Base-by-base conservation (phyloP, 1,140 invertebrate genomes). In the Thaumatotibia leucotreta region DNA sequence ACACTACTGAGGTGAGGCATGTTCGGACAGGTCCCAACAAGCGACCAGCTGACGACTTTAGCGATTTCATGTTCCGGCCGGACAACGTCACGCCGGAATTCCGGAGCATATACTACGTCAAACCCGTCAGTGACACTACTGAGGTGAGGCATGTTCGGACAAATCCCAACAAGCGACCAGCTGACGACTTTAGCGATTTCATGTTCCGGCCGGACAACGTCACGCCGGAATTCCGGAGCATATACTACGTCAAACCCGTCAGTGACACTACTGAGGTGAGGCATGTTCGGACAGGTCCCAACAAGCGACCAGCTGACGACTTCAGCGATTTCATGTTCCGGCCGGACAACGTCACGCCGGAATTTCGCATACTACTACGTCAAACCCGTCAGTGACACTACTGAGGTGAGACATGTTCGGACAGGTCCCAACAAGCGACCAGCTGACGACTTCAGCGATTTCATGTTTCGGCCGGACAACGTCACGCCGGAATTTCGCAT, bases 171-270 rank as follows among this genome's bases (percentile, higher is more conserved):
- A 77, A 91, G 24, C 78, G 95, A 50, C 91, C 92, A 11, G 77
- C 93, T 0, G 92, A 93, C 14, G 92, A 95, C 80, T 94, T 95
- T 66, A 74, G 72, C 1, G 64, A 71, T 31, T 84, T 85, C 70
- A 35, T 82, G 54, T 74, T 86, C 77, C 91, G 88, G 67, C 77
- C 77, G 0, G 75, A 84, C 20, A 23, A 72, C 4, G 74, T 91
- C 24, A 86, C 93, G 1, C 78, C 91, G 0, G 89, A 93, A 61
- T 98, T 97, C 81, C 91, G 92, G 58, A 94, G 93, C 79, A 92
- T 97, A 0, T 97, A 96, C 76, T 95, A 95, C 84, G 94, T 98
- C 0, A 94, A 96, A 76, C 95, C 97, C 0, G 87, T 96, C n/a
- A 95, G 95, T 76, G 95, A 97, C 79, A 80, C 93, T n/a, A 93